Evolutionary conservation across 2,888 invertebrate genomes (phyloP), one percentile per base, ranked within the genome.

Genomic region (Drosophila heteroneura): DNA sequence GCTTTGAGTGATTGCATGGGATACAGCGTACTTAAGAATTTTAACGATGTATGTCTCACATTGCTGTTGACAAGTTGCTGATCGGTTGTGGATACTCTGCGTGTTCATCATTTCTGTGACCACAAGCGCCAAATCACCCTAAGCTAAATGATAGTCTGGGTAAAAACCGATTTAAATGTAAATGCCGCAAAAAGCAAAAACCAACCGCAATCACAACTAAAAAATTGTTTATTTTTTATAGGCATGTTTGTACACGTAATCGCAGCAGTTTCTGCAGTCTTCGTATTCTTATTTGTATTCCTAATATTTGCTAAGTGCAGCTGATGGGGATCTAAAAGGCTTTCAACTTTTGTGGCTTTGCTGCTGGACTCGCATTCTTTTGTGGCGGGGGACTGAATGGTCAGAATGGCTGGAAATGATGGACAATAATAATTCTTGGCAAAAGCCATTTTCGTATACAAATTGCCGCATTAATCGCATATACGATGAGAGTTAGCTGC

Each of bases 401-500:
- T 22, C 65, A 28, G 70, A 51, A 62, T 30, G 47, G 49, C 70
- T 73, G 70, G 68, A 76, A 88, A 85, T 89, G 87, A 87, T 89
- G 88, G 88, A 87, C 90, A 87, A 83, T 89, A 87, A 87, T 87
- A 87, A 82, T 87, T 90, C 86, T 87, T 86, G 89, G 88, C 90
- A 88, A 90, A 88, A 89, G 80, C 90, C 87, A 89, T 87, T 87
- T 87, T 89, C 90, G 90, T 90, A 88, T 87, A 87, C 87, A 87
- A 87, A 87, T 87, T 87, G 87, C 87, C 90, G 87, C 87, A 87
- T 87, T 89, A 87, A 89, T 87, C 90, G 87, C 90, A 87, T 88
- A 87, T 87, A 89, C 89, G 90, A 89, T 87, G 87, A 87, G 85
- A 89, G 80, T 84, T 83, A 62, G 80, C 69, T 61, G 72, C 72